Base-by-base conservation (phyloP, 2,113 vertebrate species). In the Dipodomys stephensi region DNA sequence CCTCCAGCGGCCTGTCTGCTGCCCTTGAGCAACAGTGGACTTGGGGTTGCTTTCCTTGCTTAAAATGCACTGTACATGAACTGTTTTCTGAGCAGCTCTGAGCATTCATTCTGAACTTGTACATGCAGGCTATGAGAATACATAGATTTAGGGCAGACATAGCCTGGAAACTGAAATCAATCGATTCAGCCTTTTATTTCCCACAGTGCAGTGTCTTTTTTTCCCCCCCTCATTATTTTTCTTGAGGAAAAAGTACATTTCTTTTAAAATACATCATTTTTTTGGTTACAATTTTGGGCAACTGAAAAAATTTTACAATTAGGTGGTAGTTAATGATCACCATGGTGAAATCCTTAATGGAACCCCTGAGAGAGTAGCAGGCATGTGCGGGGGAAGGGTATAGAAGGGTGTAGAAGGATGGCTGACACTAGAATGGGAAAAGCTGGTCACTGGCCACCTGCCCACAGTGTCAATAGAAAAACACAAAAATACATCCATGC, bases 1-100 rank as follows among this genome's bases (percentile, higher is more conserved):
- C 57, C 53, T n/a, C 23, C 46, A 44, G 27, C 16, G 12, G 16
- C 27, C 20, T 87, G 3, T 28, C 57, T 46, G n/a, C 23, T 91
- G 25, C 13, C 44, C 5, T 95, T 91, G 71, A 93, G 79, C 92
- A 95, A 60, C 9, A 62, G 8, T 64, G 27, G 30, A 3, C 49
- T 39, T 73, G 88, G 28, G 77, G 76, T 84, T 44, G 71, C 27
- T 86, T n/a, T 81, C 25, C 57, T 28, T 76, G 79, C 19, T 87
- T 85, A 90, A 74, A 78, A 83, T 78, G 91, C 5, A 92, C 73
- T 69, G 15, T 15, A 46, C 12, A 62, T 57, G 72, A 57, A 78
- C 1, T 12, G 39, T 91, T 49, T 76, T 84, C 73, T 72, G 22
- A 69, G 9, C 20, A 8, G 22, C 49, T 84, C 5, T 79, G 39